Base-by-base conservation (phyloP, 1,140 invertebrate species). In the Homalodisca vitripennis region DNA sequence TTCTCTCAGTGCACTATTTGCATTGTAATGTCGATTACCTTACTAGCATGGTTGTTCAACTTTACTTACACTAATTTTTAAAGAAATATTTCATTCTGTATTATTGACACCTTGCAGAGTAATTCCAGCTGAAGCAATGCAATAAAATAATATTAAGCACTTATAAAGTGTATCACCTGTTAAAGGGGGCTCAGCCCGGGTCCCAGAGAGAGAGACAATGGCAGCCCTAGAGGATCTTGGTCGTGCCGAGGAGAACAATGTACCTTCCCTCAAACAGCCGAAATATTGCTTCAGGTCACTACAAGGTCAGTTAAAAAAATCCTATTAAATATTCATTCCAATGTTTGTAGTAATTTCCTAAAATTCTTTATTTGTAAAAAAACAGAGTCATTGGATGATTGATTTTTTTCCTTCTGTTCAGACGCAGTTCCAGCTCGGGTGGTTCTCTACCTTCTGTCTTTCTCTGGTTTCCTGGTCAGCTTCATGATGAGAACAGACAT, bases 401-500 rank as follows among this genome's bases (percentile, higher is more conserved):
- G 10, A 12, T 47, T 12, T 57, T 47, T 60, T 31, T n/a, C n/a
- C 66, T 66, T 63, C 70, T 68, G 73, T 72, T 1, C 74, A 83
- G 82, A 83, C 66, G 77, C 81, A 77, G 73, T 84, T 12, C 88
- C 88, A 66, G 87, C 88, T 26, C 81, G 88, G 32, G 79, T 88
- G 29, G 86, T 89, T 13, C 79, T 90, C 1, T 90, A 90, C 75
- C 81, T 90, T 69, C 78, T 90, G 48, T 90, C 88, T 51, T 90
- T 89, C 80, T 84, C 86, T 27, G 88, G 88, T 24, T 90, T 89
- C 74, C 79, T 89, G 26, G 88, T 89, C 0, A 89, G 87, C 1
- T 90, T 90, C 73, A 89, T 90, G 88, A 89, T 90, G 88, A 80
- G 88, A 47, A 89, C 84, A 69, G 88, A 90, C 76, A 90, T 90